Evolutionary conservation across 2,113 vertebrate species (phyloP), one percentile per base, ranked within the genome.

Genomic region (Hystrix brachyura): DNA sequence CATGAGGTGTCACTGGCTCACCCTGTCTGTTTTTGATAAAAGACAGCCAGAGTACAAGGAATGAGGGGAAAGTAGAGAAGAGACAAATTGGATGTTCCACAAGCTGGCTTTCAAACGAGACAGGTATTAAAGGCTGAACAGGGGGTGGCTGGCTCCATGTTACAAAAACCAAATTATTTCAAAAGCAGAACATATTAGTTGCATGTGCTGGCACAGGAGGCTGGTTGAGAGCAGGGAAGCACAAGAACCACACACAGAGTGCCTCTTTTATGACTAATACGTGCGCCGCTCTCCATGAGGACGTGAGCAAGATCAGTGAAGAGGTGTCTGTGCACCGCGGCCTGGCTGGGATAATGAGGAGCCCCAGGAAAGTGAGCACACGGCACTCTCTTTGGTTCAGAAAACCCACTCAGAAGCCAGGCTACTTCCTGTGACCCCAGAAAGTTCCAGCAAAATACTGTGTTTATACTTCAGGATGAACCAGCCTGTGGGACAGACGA

Each of bases 1-100:
- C 80, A 96, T 13, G 72, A 87, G 95, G 65, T 62, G 91, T 65
- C 93, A 60, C 9, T 3, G 88, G 90, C 84, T 94, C 69, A 87
- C 46, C 10, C 53, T 91, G 65, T 79, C 94, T 72, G 69, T 27
- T 34, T 93, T 65, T 5, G 53, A 89, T 64, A 55, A 87, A 94
- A 96, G 78, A 80, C 59, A 88, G 48, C 48, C 91, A 1, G 65
- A 67, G 78, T 0, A 0, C 80, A 59, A 80, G 80, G 51, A 76
- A 71, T 85, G 78, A 91, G 53, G 62, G 53, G 23, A 62, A 87
- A 83, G 0, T 9, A 86, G 9, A 43, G 71, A 92, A 91, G 87
- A 92, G 80, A 94, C 69, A 92, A 71, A 96, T 32, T 55, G 93
- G 93, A 95, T 90, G 64, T 3, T 88, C 95, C 79, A 87, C 48